Conservation (phyloP, 2,797 vertebrate species). For the Pelochelys cantorii region DNA sequence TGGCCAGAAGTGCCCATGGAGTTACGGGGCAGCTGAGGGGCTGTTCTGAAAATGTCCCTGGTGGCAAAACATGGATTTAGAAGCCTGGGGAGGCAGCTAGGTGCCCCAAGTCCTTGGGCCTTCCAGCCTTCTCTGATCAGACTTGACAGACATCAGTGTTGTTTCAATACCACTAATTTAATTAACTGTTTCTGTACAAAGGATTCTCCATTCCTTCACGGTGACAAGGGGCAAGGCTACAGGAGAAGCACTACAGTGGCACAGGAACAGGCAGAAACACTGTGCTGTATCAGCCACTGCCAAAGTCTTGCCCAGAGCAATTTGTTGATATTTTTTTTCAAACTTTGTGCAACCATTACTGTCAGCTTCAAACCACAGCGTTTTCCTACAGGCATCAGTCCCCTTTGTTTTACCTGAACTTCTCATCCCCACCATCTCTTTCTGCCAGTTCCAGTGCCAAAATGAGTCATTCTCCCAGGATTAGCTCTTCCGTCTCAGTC, state of each 20-base stretch:
- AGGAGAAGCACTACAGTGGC: too few relatives aligned
- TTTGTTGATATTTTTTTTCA: conserved; percentile 62
- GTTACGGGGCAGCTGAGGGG: too few relatives aligned
- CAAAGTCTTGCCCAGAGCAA: conserved; percentile 45
- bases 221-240: background rate
- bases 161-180: conserved; percentile 57
- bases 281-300: conserved; percentile 14
- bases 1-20: too few relatives aligned
- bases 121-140: conserved; percentile 20
- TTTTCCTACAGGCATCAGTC: conserved; percentile 49
- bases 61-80: too few relatives aligned
- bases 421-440: conserved; percentile 53
- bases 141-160: conserved; percentile 8
- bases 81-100: too few relatives aligned
- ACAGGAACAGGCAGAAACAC: background rate
- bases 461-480: conserved; percentile 77
- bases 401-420: conserved; percentile 69
- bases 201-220: conserved; percentile 35
- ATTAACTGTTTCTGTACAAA: too few relatives aligned
- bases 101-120: background rate
- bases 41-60: too few relatives aligned
- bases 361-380: conserved; percentile 56
- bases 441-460: conserved; percentile 66
- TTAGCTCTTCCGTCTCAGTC: conserved; percentile 74
- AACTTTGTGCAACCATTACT: conserved; percentile 38